Conservation (phyloP, 1,140 invertebrate genomes). For the Cecropterus lyciades region DNA sequence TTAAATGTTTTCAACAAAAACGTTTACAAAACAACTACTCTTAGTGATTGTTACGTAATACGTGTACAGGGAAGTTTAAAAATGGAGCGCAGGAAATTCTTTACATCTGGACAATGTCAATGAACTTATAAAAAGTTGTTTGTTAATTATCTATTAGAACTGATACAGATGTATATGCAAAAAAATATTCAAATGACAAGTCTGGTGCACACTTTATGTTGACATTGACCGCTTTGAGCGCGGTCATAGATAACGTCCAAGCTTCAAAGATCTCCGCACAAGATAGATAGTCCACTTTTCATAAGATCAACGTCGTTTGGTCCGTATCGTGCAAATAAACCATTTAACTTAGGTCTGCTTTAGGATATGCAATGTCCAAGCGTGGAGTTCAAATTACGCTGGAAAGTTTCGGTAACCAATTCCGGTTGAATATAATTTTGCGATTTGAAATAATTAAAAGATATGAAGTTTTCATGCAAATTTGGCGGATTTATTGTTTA, state of each 20-base stretch:
- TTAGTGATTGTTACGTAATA: no score
- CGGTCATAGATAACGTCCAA: conserved; percentile 44
- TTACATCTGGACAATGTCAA: conserved; percentile 47
- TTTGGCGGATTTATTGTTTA: conserved; percentile 28
- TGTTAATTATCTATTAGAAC: conserved; percentile 57
- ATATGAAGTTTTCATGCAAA: conserved; percentile 30
- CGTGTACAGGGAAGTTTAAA: conserved; percentile 31
- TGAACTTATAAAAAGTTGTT: conserved; percentile 61
- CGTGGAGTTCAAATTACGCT: conserved; percentile 1
- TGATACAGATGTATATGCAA: conserved; percentile 44
- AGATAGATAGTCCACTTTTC: neutral
- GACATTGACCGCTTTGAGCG: conserved; percentile 55
- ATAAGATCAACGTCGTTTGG: conserved; percentile 8
- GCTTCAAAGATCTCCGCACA: conserved; percentile 9
- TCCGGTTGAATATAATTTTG: conserved; percentile 34
- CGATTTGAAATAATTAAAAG: conserved; percentile 30
- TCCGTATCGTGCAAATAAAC: neutral
- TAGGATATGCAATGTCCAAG: neutral
- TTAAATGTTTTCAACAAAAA: conserved; percentile 21
- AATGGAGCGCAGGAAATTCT: conserved; percentile 27
- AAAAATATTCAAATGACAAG: conserved; percentile 64
- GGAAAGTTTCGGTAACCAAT: conserved; percentile 9
- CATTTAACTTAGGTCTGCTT: conserved; percentile 5
- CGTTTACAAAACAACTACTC: conserved; percentile 6
- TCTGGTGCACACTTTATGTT: conserved; percentile 52